Conservation (phyloP, 2,113 vertebrate species). For the Phylloscopus whistleri region DNA sequence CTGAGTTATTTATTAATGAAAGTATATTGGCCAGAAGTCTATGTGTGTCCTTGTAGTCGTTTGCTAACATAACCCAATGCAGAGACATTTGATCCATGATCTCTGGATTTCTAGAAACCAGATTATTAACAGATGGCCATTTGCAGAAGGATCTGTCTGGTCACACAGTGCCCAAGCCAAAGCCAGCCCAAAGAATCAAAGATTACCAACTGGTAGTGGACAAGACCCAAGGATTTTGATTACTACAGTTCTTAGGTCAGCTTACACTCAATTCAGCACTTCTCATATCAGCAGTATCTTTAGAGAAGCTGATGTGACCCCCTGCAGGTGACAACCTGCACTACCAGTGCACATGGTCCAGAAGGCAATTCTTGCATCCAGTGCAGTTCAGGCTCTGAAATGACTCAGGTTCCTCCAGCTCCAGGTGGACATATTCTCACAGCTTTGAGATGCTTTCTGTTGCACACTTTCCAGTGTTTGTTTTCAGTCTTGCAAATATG, state of each 20-base stretch:
- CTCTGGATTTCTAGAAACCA: background rate
- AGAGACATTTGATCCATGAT: background rate
- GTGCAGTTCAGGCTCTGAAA: slow-evolving; percentile 15
- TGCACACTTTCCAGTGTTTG: background rate
- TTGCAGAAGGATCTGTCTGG: background rate
- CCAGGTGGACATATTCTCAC: background rate
- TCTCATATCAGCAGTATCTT: background rate
- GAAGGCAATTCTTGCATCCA: background rate
- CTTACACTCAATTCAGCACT: background rate
- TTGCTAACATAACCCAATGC: background rate
- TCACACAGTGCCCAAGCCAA: background rate
- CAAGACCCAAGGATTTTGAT: background rate
- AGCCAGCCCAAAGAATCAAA: background rate
- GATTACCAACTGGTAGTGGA: background rate
- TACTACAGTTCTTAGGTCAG: background rate
- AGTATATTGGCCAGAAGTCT: background rate
- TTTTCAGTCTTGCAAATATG: slow-evolving; percentile 16
- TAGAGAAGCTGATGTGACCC: background rate
- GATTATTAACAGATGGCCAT: background rate
- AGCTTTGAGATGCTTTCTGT: background rate
- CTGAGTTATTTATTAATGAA: background rate
- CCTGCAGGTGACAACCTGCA: background rate
- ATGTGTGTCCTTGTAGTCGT: background rate
- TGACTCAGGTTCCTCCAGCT: background rate
- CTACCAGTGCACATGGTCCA: background rate